Evolutionary conservation across 2,113 vertebrate species (phyloP).

Genomic region (western clawed frog (Xenopus tropicalis)): DNA sequence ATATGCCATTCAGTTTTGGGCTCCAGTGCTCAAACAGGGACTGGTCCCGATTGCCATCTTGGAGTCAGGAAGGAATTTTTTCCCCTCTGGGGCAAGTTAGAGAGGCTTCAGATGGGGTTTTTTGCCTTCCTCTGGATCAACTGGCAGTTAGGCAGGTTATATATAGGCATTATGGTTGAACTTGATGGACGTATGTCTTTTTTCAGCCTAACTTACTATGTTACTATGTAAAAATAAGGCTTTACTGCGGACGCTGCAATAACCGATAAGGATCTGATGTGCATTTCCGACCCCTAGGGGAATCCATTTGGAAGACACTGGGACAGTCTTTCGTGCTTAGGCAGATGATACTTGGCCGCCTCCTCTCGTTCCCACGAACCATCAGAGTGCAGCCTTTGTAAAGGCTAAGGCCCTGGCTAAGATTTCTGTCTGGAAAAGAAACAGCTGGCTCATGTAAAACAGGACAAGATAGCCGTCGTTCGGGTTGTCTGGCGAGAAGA

Average conservation of each 20-base stretch:
- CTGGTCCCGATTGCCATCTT: too few species aligned
- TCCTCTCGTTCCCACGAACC: constrained; percentile 28
- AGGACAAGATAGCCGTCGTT: constrained; percentile 31
- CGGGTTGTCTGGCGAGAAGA: constrained; percentile 7
- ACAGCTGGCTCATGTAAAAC: constrained; percentile 25
- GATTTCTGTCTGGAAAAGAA: constrained; percentile 18
- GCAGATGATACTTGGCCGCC: constrained; percentile 5
- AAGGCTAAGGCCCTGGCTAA: constrained; percentile 9
- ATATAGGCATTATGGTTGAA: too few species aligned
- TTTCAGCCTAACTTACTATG: too few species aligned
- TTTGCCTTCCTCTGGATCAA: too few species aligned
- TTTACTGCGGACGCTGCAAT: background rate
- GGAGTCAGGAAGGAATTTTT: too few species aligned
- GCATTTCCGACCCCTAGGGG: background rate
- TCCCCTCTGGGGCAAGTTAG: too few species aligned
- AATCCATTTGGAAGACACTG: background rate
- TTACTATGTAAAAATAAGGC: background rate
- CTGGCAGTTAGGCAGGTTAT: too few species aligned
- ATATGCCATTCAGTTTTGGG: too few species aligned
- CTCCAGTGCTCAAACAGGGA: too few species aligned
- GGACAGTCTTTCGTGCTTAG: background rate
- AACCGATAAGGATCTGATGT: background rate
- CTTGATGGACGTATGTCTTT: too few species aligned
- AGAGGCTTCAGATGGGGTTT: too few species aligned
- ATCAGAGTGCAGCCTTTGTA: constrained; percentile 21